Evolutionary conservation across 2,888 invertebrate genomes (phyloP).

Genomic region (Apamea epomidion): DNA sequence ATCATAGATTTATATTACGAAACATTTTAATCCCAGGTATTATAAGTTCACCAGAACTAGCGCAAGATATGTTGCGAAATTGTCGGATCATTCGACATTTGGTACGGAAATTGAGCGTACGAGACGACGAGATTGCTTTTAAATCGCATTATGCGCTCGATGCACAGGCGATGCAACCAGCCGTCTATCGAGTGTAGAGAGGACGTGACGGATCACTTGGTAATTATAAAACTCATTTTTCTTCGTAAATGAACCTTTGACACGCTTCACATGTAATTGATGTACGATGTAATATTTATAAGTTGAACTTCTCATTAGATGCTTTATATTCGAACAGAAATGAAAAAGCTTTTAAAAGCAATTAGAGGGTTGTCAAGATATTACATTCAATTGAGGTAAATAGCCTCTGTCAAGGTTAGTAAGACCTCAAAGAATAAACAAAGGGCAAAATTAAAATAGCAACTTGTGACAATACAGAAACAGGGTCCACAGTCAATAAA

Average conservation of each 20-base stretch:
- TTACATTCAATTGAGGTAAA: slow-evolving; percentile 17
- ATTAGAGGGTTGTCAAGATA: slow-evolving; percentile 6
- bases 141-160: slow-evolving; percentile 84
- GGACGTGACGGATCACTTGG: slow-evolving; percentile 63
- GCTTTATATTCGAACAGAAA: slow-evolving; percentile 14
- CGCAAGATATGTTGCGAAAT: slow-evolving; percentile 62
- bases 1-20: slow-evolving; percentile 30
- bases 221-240: slow-evolving; percentile 71
- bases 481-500: slow-evolving; percentile 69
- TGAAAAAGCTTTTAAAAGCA: slow-evolving; percentile 23
- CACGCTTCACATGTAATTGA: slow-evolving; percentile 58
- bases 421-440: slow-evolving; percentile 60
- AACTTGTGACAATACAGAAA: slow-evolving; percentile 60
- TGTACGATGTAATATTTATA: slow-evolving; percentile 49
- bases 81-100: slow-evolving; percentile 76
- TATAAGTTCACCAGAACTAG: slow-evolving; percentile 47
- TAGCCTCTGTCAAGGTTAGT: slow-evolving; percentile 4
- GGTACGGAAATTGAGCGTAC: slow-evolving; percentile 85
- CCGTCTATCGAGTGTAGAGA: slow-evolving; percentile 65
- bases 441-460: slow-evolving; percentile 63
- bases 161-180: slow-evolving; percentile 73
- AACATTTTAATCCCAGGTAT: slow-evolving; percentile 37
- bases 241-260: slow-evolving; percentile 59
- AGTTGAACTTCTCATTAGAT: slow-evolving; percentile 43
- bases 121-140: slow-evolving; percentile 85